phyloP scores from a whole-genome alignment of 2,888 invertebrate species.

The Macrophya annulata region DNA sequence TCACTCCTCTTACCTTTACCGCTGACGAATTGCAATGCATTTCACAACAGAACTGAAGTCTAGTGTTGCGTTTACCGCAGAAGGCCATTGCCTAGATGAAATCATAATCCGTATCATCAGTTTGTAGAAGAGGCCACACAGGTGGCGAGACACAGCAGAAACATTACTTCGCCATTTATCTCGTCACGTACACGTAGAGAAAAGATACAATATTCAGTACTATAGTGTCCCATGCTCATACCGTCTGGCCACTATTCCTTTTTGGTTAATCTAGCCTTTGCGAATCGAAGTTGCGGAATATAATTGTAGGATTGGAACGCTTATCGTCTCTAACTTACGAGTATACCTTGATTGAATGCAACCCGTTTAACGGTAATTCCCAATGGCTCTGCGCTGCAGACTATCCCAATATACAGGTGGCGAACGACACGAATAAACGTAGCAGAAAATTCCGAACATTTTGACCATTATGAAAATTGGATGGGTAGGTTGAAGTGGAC shows the following conservation, averaged over 20 bases:
- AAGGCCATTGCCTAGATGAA: conserved; percentile 47
- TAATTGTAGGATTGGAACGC: neutral
- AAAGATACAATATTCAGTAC: neutral
- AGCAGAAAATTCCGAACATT: conserved; percentile 58
- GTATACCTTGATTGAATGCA: neutral
- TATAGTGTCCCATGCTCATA: neutral
- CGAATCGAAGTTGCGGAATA: neutral
- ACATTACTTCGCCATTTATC: neutral
- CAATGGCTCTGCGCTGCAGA: neutral
- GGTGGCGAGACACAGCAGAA: neutral
- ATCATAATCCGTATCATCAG: conserved; percentile 50
- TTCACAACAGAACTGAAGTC: neutral
- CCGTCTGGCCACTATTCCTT: neutral
- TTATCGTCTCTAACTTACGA: neutral
- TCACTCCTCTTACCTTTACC: conserved; percentile 19
- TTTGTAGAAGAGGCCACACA: conserved; percentile 13
- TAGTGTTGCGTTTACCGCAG: conserved; percentile 47
- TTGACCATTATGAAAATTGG: conserved; percentile 65
- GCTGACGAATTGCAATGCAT: conserved; percentile 45
- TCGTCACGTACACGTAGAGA: neutral
- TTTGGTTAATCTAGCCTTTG: neutral
- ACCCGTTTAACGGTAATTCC: neutral
- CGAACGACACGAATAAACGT: conserved; percentile 37
- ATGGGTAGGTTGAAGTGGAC: conserved; percentile 60
- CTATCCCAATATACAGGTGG: conserved; percentile 22